These are phyloP conservation scores for Isoperla grammatica DNA, from an alignment of 2,888 invertebrate species.

Conservation along the genomic window DNA sequence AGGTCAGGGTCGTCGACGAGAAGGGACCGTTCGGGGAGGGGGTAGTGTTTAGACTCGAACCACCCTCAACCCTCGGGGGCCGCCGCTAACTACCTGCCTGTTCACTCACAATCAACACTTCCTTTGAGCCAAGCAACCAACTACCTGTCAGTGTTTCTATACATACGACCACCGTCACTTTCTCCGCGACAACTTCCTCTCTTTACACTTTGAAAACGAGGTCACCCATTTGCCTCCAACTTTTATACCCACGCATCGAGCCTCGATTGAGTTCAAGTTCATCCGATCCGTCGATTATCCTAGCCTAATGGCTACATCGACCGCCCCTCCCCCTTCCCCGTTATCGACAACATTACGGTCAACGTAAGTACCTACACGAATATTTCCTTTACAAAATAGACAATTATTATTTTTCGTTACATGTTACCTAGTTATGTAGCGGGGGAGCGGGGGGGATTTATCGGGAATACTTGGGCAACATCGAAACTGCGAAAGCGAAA, in stretches of 20 bases:
- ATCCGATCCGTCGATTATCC: not conserved
- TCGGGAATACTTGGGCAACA: no score
- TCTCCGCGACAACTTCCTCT: not conserved
- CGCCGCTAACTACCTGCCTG: not conserved
- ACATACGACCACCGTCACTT: no score
- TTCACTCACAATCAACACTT: not conserved
- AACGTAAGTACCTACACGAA: no score
- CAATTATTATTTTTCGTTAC: no score
- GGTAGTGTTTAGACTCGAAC: not conserved
- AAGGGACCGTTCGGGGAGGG: not conserved
- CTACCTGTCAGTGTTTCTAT: no score
- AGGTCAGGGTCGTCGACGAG: conserved; percentile 18
- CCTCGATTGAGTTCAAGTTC: conserved; percentile 25
- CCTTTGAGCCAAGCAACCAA: not conserved
- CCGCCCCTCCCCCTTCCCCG: no score
- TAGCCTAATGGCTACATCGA: no score
- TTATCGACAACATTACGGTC: no score
- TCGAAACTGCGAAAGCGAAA: no score
- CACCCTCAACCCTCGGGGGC: conserved; percentile 1
- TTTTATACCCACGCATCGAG: not conserved
- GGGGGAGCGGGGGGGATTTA: no score
- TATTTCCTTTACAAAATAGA: no score
- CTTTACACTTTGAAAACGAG: conserved; percentile 11
- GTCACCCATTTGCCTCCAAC: conserved; percentile 25
- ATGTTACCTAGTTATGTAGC: no score